Percentiles rank a stretch among this genome's conserved stretches.
phyloP scores from a whole-genome alignment of 2,797 vertebrate species.

The Darevskia mixta region DNA sequence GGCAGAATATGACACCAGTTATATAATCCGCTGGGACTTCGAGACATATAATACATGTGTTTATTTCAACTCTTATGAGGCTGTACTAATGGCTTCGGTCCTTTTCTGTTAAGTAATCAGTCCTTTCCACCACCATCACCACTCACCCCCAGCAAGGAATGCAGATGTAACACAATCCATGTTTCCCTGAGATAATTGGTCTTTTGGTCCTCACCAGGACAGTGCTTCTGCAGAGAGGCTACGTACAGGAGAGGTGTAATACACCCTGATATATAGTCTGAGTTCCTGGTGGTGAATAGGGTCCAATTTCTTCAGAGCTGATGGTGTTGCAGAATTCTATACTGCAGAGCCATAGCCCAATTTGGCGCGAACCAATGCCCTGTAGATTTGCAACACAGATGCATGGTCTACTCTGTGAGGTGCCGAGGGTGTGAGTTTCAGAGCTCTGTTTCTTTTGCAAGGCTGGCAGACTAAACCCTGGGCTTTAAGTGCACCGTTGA shows the following conservation, averaged over 20 bases:
- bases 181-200: constrained; percentile 79
- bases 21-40: constrained; percentile 76
- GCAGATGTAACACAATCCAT: constrained; percentile 76
- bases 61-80: constrained; percentile 81
- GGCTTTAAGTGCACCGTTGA: no score
- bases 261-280: background rate
- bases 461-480: background rate
- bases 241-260: background rate
- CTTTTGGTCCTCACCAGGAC: constrained; percentile 72
- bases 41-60: constrained; percentile 79
- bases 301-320: background rate
- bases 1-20: constrained; percentile 82
- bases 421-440: background rate
- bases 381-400: background rate
- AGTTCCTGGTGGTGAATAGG: background rate
- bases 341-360: background rate
- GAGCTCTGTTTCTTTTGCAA: background rate
- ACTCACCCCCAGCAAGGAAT: constrained; percentile 65
- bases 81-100: constrained; percentile 83
- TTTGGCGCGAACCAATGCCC: background rate
- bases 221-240: constrained; percentile 56
- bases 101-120: constrained; percentile 82
- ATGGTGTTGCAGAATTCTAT: background rate
- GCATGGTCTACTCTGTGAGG: background rate
- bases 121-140: constrained; percentile 34